Base-by-base conservation (phyloP, 2,888 invertebrate species). In the Anoplius nigerrimus region DNA sequence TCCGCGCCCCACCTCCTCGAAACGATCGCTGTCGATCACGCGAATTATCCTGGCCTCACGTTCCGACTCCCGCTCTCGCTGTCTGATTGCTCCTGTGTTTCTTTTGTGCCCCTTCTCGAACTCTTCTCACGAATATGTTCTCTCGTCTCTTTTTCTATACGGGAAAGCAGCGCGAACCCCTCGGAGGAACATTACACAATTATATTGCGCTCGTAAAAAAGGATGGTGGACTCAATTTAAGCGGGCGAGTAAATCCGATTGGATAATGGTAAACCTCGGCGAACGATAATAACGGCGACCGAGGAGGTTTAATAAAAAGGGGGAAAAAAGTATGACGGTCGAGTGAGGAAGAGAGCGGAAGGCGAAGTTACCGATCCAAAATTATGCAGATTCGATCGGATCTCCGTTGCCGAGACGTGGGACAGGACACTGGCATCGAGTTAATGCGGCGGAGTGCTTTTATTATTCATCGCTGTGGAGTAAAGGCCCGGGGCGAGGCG, bases 381-480 rank as follows among this genome's bases (percentile, higher is more conserved):
- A 75, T 77, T 78, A 79, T 79, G 80, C 60, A 80, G 62, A 80
- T 80, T 75, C 71, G 72, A 71, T 71, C 71, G 71, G 64, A 62
- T 69, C 57, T 58, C n/a, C 62, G 60, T 60, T 63, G 60, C 59
- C 65, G 45, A 24, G 45, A 59, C 64, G 22, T 46, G 27, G 42
- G 42, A 20, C 22, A 53, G 45, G 13, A 22, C 62, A 65, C 22
- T 68, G 51, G 67, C 70, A 46, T 71, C 11, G 34, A 34, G 72
- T 34, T 74, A 79, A 76, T 75, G 75, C 71, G 66, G 64, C 65
- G 34, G 62, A 73, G 69, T 75, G 76, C 79, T 79, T 79, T 79
- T 79, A 79, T 79, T 79, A 79, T 79, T 79, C 79, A 79, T 79
- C 79, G 76, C 62, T 66, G 65, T 73, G 58, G 57, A 71, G 66